Conservation (phyloP, 2,797 vertebrate species). For the Poecile montanus region DNA sequence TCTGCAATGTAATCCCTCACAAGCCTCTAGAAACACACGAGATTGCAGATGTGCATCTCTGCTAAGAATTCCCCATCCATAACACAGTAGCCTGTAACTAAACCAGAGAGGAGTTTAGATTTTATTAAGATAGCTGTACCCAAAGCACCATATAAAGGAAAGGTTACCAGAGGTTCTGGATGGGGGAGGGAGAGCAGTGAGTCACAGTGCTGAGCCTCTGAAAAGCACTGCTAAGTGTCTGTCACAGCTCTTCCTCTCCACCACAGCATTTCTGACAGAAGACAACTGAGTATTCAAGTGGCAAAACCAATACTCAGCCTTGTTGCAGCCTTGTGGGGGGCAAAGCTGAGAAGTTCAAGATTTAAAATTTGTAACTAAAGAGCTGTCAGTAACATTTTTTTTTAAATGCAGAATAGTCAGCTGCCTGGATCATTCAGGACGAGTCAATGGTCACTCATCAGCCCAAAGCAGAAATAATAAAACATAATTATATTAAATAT, state of each 20-base stretch:
- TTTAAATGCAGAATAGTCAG: not conserved
- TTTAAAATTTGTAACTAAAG: not conserved
- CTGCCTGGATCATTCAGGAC: not conserved
- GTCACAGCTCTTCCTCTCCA: not conserved
- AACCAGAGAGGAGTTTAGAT: not conserved
- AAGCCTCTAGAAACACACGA: not conserved
- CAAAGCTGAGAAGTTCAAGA: not conserved
- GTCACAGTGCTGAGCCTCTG: conserved; percentile 42
- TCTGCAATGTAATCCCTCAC: not conserved
- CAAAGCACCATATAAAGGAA: conserved; percentile 54
- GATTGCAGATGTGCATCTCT: not conserved
- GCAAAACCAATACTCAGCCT: not conserved
- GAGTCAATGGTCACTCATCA: not conserved
- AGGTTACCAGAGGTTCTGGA: conserved; percentile 31
- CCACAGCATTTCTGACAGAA: not conserved
- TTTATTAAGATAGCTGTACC: conserved; percentile 15
- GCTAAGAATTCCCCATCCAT: not conserved
- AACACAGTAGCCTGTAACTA: conserved; percentile 7
- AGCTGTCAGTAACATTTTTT: not conserved
- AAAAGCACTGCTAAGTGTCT: not conserved
- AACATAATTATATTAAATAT: not conserved
- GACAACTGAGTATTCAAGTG: not conserved
- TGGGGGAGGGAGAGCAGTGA: conserved; percentile 34
- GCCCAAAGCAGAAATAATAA: not conserved
- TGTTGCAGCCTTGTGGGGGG: not conserved